Percentiles rank a stretch among this genome's conserved stretches.
These are phyloP conservation scores for Phaenicophaeus curvirostris DNA, from an alignment of 2,797 vertebrate species.

Conservation along the genomic window DNA sequence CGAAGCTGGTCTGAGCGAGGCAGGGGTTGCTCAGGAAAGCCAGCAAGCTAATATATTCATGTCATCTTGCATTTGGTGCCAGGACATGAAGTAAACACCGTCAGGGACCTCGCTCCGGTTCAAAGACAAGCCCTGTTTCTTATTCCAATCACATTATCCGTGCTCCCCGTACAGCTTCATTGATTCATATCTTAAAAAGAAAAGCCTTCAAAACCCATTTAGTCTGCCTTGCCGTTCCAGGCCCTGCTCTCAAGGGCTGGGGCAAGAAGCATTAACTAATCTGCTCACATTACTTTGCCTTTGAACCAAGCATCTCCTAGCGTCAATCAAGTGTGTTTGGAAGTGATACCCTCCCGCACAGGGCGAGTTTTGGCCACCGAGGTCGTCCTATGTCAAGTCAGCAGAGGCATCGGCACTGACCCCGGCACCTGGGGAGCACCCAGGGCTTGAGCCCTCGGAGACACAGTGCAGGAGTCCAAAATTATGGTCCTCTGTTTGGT, in stretches of 20 bases:
- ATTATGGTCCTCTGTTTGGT: background rate
- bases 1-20: conserved; percentile 24
- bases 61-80: conserved; percentile 54
- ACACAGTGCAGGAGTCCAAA: rapidly evolving
- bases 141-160: conserved; percentile 65
- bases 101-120: conserved; percentile 58
- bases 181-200: conserved; percentile 70
- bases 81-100: conserved; percentile 61
- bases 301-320: conserved; percentile 14
- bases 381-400: background rate
- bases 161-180: conserved; percentile 52
- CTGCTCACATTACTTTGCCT: conserved; percentile 62
- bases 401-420: background rate
- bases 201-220: conserved; percentile 69
- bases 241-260: conserved; percentile 55
- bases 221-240: conserved; percentile 32
- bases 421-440: background rate
- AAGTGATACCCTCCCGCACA: rapidly evolving
- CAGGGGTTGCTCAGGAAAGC: conserved; percentile 48
- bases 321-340: conserved; percentile 34
- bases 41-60: conserved; percentile 59
- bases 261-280: conserved; percentile 59
- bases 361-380: background rate
- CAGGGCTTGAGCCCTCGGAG: background rate
- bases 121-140: conserved; percentile 63